Evolutionary conservation across 2,888 invertebrate genomes (phyloP), one percentile per base, ranked within the genome.

Genomic region (Psylliodes chrysocephalus): DNA sequence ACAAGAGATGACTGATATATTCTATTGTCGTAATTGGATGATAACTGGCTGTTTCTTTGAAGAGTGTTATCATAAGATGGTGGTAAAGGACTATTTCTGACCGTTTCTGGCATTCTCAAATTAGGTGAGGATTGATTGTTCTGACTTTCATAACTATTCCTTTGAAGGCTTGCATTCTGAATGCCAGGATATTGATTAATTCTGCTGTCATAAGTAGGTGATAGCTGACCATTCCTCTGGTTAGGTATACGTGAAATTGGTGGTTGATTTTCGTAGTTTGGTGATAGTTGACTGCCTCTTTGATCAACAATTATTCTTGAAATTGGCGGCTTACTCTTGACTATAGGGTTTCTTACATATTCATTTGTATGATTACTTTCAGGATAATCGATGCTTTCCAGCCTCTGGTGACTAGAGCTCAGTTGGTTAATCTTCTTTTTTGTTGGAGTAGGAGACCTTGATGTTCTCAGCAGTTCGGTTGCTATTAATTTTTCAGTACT

Each of bases 401-500:
- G 61, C 44, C 74, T 75, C 63, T 78, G 78, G 60, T 79, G 80
- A 54, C 72, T 77, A 12, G 75, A 66, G 30, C 54, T 68, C 2
- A 60, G 30, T 25, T 63, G 51, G 33, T 64, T 63, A 2, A 56
- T 64, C 15, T 33, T 55, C 44, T 67, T 71, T 44, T 64, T 68
- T 2, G 63, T 67, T 14, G 73, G 72, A 6, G 73, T 72, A 6
- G 75, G 75, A 1, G 74, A 71, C 49, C 71, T 67, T 19, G 61
- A 71, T 2, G 74, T 72, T 62, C 79, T 78, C 47, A 82, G 60
- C 8, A 82, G 71, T 69, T 82, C 82, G 0, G 82, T 82, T 2
- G 82, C 81, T 53, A 82, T 81, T 14, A 82, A 75, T 70, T 81
- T 81, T 61, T 82, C 81, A 1, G 82, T 78, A 63, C 81, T 80